Evolutionary conservation across 2,888 invertebrate species (phyloP).

Genomic region (Apotomis turbidana): DNA sequence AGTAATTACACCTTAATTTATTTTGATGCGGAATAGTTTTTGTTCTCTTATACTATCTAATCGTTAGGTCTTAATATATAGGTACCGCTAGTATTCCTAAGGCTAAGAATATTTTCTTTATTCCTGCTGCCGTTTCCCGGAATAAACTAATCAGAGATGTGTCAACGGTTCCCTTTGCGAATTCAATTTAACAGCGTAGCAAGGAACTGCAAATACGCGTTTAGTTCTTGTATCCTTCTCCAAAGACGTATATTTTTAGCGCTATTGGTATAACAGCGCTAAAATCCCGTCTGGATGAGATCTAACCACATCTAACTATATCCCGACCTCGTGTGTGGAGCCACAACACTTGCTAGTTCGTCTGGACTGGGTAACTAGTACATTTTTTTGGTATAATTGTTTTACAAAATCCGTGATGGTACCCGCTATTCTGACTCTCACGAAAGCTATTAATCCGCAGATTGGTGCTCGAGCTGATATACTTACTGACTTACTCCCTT

Average conservation of each 20-base stretch:
- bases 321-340: background rate
- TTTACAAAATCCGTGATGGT: too few relatives aligned
- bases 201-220: background rate
- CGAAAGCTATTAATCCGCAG: too few relatives aligned
- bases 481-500: too few relatives aligned
- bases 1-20: too few relatives aligned
- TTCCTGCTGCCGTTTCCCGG: conserved; percentile 1
- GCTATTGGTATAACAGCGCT: background rate
- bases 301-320: background rate
- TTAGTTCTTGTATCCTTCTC: background rate
- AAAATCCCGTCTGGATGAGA: background rate
- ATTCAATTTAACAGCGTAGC: conserved; percentile 5
- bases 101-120: conserved; percentile 11
- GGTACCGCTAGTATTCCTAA: too few relatives aligned
- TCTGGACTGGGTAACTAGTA: too few relatives aligned
- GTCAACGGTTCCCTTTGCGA: background rate
- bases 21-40: too few relatives aligned
- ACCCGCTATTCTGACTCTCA: too few relatives aligned
- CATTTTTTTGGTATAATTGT: background rate
- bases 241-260: background rate
- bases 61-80: too few relatives aligned
- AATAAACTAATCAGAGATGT: background rate
- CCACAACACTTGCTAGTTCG: too few relatives aligned
- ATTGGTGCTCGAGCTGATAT: too few relatives aligned
- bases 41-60: too few relatives aligned